Conservation (phyloP, 2,797 vertebrate genomes). For the Melanitta fusca region DNA sequence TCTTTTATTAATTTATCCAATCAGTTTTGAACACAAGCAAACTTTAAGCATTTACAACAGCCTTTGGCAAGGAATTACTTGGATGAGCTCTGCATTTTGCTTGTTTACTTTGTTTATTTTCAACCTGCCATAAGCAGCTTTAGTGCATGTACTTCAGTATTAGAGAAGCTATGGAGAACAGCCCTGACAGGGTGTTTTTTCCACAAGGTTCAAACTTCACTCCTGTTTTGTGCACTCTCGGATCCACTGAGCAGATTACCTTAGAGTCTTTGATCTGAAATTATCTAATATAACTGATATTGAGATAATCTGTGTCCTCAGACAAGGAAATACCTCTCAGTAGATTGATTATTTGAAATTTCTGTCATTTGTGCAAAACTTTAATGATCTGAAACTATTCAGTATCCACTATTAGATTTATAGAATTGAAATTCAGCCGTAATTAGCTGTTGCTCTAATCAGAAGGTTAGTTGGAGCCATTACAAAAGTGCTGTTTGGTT, state of each 20-base stretch:
- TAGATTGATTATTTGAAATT: background rate
- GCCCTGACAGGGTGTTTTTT: background rate
- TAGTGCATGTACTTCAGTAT: background rate
- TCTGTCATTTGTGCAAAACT: background rate
- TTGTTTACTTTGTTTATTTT: background rate
- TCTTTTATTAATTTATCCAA: background rate
- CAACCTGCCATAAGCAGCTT: background rate
- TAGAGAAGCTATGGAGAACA: background rate
- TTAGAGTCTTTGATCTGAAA: background rate
- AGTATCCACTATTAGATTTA: background rate
- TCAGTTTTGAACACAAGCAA: background rate
- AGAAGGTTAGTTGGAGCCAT: background rate
- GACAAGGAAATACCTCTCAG: background rate
- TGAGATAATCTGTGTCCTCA: background rate
- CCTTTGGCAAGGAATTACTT: background rate
- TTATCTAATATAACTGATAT: background rate
- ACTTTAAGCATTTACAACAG: background rate
- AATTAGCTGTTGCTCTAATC: background rate
- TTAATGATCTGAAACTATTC: background rate
- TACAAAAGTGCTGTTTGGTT: background rate
- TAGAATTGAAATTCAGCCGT: background rate
- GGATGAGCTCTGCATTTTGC: background rate
- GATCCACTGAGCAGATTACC: background rate
- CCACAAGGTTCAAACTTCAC: background rate
- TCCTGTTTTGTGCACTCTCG: background rate